Base-by-base conservation (phyloP, 2,113 vertebrate species). In the Sphyrna mokarran region DNA sequence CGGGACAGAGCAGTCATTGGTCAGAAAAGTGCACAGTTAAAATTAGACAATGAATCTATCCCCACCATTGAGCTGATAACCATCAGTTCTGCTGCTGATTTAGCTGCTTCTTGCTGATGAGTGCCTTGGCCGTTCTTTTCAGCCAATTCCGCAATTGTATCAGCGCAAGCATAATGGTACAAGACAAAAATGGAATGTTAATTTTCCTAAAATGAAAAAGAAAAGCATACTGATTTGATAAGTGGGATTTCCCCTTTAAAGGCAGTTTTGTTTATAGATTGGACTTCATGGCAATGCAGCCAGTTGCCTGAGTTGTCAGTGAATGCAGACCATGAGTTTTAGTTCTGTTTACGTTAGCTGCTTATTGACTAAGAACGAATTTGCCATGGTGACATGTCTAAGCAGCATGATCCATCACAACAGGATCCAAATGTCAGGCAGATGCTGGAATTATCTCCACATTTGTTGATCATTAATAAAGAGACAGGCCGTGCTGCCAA, bases 41-140 rank as follows among this genome's bases (percentile, higher is more conserved):
- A 93, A 83, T 83, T 83, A 66, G 61, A 93, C 61, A 66, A 93
- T 93, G 68, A 93, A 93, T 93, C 89, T 93, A n/a, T 93, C 61
- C 6, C 18, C 89, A 16, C 33, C 33, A 66, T 37, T 7, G 3
- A 18, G 20, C 89, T 93, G 33, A 93, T 22, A 61, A 22, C 33
- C 68, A 93, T 63, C 61, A 37, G 61, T 93, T 90, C 33, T 91
- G 33, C 58, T 93, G 89, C 66, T 93, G n/a, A 16, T 66, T 93
- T n/a, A 93, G 89, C 89, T 93, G 89, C 68, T 29, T 66, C 18
- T 37, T 16, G 29, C 87, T 16, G 8, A 68, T 18, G 37, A 4
- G 61, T 22, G 16, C n/a, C 89, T 66, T n/a, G n/a, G 61, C 89
- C 18, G n/a, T 7, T 91, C 58, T 37, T 91, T 91, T 33, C 58